phyloP scores from a whole-genome alignment of 2,888 invertebrate species.

The Auanema sp. region DNA sequence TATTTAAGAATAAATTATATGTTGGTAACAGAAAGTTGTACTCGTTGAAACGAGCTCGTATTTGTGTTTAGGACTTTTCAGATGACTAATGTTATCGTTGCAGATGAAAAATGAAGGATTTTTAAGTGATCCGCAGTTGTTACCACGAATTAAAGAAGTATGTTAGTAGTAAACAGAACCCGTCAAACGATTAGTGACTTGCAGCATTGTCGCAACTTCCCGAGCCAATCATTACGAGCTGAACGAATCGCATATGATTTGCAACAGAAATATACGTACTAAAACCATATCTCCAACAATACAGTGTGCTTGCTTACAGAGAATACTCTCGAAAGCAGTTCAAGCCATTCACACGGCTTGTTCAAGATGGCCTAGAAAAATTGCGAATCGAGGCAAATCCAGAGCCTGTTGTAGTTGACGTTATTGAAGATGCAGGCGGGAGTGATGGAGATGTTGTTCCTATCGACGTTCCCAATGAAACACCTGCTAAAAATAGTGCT shows the following conservation, averaged over 20 bases:
- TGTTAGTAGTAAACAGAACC: background rate
- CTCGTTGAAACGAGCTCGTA: too few species aligned
- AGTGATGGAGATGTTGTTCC: background rate
- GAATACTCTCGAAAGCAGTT: conserved; percentile 45
- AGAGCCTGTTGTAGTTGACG: background rate
- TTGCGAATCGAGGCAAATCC: background rate
- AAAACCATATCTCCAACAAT: background rate
- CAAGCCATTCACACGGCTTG: conserved; percentile 34
- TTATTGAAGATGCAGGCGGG: conserved; percentile 1
- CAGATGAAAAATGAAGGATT: conserved; percentile 19
- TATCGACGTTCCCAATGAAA: background rate
- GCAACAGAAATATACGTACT: conserved; percentile 42
- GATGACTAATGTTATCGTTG: conserved; percentile 3
- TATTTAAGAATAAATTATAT: too few species aligned
- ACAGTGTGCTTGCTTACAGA: conserved; percentile 23
- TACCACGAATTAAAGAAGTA: conserved; percentile 35
- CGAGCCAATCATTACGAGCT: conserved; percentile 3
- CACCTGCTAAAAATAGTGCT: background rate
- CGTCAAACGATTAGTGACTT: conserved; percentile 1
- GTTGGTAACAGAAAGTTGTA: too few species aligned
- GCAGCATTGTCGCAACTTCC: conserved; percentile 24
- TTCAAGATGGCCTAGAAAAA: conserved; percentile 30
- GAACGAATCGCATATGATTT: conserved; percentile 45
- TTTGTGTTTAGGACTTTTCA: background rate
- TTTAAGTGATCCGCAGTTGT: conserved; percentile 27